Percentiles rank a stretch among this genome's conserved stretches.
phyloP scores from a whole-genome alignment of 2,113 vertebrate genomes.

The Nibea coibor region DNA sequence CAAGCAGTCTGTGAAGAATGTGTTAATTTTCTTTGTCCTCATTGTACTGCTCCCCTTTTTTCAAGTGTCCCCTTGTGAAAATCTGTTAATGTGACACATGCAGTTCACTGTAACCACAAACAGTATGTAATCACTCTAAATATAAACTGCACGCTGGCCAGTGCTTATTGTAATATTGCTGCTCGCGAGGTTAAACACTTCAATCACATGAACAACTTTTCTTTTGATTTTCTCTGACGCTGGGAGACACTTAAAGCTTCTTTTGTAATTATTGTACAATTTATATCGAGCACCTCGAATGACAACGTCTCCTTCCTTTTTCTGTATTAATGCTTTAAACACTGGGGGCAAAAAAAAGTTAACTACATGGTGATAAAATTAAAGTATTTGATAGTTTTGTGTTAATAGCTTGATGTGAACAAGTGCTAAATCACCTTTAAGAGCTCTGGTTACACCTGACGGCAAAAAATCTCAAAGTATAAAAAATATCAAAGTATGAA shows the following conservation, averaged over 20 bases:
- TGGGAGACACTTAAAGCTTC: not conserved
- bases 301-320: not conserved
- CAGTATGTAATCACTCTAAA: slow-evolving; percentile 28
- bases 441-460: slow-evolving; percentile 15
- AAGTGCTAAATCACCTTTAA: slow-evolving; percentile 35
- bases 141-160: slow-evolving; percentile 19
- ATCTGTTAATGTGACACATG: slow-evolving; percentile 13
- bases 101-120: slow-evolving; percentile 15
- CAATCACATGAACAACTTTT: not conserved
- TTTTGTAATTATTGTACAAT: slow-evolving; percentile 23
- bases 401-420: slow-evolving; percentile 40
- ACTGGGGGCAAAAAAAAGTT: slow-evolving; percentile 3
- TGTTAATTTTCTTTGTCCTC: slow-evolving; percentile 1
- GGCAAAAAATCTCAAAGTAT: slow-evolving; percentile 35
- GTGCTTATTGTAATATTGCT: slow-evolving; percentile 37
- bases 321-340: slow-evolving; percentile 23
- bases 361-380: not conserved
- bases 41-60: not conserved
- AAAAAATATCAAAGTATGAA: not conserved
- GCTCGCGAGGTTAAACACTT: not conserved
- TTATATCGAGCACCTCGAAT: not conserved
- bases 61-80: slow-evolving; percentile 19
- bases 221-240: not conserved
- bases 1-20: slow-evolving; percentile 5
- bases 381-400: slow-evolving; percentile 28